Conservation (phyloP, 2,113 vertebrate species). For the Cromileptes altivelis region DNA sequence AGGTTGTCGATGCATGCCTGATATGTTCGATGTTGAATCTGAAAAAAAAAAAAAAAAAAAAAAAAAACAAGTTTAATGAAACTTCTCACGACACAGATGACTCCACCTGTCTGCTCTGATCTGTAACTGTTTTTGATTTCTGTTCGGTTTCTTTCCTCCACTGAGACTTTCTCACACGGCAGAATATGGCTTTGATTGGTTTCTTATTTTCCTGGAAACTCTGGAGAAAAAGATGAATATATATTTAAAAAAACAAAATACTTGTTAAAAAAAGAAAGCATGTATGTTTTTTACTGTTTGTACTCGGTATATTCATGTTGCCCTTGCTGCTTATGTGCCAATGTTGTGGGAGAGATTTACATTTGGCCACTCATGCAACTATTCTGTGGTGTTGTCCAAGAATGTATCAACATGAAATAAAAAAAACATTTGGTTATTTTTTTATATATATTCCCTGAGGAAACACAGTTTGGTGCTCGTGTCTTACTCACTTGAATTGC, state of each 20-base stretch:
- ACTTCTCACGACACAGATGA: slow-evolving; percentile 66
- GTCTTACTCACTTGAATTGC: slow-evolving; percentile 26
- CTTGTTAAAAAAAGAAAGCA: slow-evolving; percentile 79
- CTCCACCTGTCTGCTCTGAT: slow-evolving; percentile 71
- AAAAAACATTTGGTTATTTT: slow-evolving; percentile 85
- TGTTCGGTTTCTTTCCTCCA: slow-evolving; percentile 49
- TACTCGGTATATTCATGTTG: slow-evolving; percentile 86
- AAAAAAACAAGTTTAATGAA: slow-evolving; percentile 1
- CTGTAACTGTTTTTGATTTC: slow-evolving; percentile 55
- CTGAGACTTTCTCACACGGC: slow-evolving; percentile 66
- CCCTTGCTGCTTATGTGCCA: slow-evolving; percentile 88
- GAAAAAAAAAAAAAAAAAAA: slow-evolving; percentile 55
- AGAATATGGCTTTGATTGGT: slow-evolving; percentile 84
- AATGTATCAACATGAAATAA: slow-evolving; percentile 88
- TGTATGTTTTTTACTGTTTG: slow-evolving; percentile 90
- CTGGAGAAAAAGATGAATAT: slow-evolving; percentile 76
- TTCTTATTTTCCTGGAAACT: slow-evolving; percentile 75
- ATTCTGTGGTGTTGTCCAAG: slow-evolving; percentile 87
- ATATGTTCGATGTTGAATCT: slow-evolving; percentile 85
- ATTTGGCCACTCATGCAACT: slow-evolving; percentile 88
- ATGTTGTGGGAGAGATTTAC: slow-evolving; percentile 84
- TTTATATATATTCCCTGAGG: slow-evolving; percentile 73
- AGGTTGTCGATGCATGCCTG: slow-evolving; percentile 87
- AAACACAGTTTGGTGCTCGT: slow-evolving; percentile 42
- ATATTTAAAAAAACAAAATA: slow-evolving; percentile 84